Base-by-base conservation (phyloP, 2,797 vertebrate genomes). In the Diglossa cyanea region DNA sequence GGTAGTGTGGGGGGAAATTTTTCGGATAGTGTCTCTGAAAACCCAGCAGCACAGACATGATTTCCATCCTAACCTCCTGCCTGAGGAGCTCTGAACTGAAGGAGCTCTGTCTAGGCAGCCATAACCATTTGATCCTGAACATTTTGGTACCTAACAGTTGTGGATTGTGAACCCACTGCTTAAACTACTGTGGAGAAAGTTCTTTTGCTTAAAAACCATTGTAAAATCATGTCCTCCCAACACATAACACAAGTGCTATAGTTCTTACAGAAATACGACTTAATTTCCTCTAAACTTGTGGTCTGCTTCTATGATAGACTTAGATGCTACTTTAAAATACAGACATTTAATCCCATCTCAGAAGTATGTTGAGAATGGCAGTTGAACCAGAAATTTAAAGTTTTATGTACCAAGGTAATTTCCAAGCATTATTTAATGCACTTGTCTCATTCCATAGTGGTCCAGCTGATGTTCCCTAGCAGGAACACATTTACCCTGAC, bases 391-490 rank as follows among this genome's bases (percentile, higher is more conserved):
- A 66, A 53, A 53, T 65, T 24, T 61, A 10, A 73, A 47, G 14
- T 45, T 95, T 72, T 68, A 23, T 30, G 7, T 89, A 40, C 39
- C 0, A 0, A 44, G 51, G 25, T 70, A n/a, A 72, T 84, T 86
- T 91, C 57, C 42, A 72, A 57, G 55, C 57, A 40, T 33, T 81
- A 1, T 6, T 73, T 48, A 87, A 79, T 21, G 61, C 33, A 71
- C 25, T 47, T 87, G 31, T 75, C 71, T 94, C 30, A 47, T 79
- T 91, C 86, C 42, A 28, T 25, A 68, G 70, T 25, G 31, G 39
- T 72, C 66, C 62, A 62, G 30, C 48, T 25, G 31, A 71, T 72
- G 20, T 53, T 80, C 24, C 35, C 70, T 57, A 13, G 17, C 15
- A n/a, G 35, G 58, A 89, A 23, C 31, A 57, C 1, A 1, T 74